Conservation (phyloP, 2,888 invertebrate genomes). For the Trilocha varians region DNA sequence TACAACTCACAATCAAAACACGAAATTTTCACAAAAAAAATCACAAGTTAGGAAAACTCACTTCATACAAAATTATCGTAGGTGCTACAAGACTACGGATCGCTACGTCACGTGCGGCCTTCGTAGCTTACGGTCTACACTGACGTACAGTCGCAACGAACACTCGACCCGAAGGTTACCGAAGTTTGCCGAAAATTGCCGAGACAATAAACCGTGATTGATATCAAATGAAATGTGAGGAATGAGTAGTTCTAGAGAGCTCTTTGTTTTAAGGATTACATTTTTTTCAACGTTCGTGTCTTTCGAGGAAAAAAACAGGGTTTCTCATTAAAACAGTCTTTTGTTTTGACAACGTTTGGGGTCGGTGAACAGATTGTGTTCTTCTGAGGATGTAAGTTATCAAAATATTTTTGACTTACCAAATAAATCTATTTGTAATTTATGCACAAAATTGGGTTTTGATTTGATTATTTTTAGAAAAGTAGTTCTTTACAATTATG, state of each 20-base stretch:
- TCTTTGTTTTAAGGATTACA: constrained; percentile 65
- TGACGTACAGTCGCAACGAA: constrained; percentile 47
- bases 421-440: no score
- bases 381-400: no score
- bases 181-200: constrained; percentile 44
- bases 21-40: constrained; percentile 24
- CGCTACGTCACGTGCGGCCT: constrained; percentile 44
- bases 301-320: no score
- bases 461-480: no score
- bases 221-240: constrained; percentile 72
- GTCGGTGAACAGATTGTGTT: no score
- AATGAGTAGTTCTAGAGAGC: constrained; percentile 61
- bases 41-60: constrained; percentile 9
- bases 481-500: no score
- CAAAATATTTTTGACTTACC: no score
- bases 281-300: constrained; percentile 39
- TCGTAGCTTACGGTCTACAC: constrained; percentile 53
- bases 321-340: no score
- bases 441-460: no score
- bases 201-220: constrained; percentile 66
- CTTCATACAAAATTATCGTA: constrained; percentile 18
- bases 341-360: no score
- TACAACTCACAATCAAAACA: constrained; percentile 34
- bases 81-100: constrained; percentile 41
- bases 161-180: constrained; percentile 41